These are phyloP conservation scores for Saccostrea echinata DNA, from an alignment of 1,140 invertebrate species.

Conservation along the genomic window DNA sequence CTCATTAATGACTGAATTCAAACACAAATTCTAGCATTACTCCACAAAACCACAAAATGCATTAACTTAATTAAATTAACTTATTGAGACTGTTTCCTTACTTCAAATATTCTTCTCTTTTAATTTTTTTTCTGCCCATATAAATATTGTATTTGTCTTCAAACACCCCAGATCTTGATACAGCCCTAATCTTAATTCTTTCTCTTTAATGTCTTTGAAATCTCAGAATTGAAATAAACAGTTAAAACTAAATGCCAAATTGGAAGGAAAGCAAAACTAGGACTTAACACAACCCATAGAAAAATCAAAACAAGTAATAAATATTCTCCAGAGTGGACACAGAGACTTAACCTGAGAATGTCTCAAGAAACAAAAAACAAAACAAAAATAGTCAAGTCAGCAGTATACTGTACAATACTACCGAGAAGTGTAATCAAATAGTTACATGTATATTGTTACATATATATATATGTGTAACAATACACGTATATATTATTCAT, in stretches of 20 bases:
- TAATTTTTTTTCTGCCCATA: not conserved
- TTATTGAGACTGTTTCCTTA: not conserved
- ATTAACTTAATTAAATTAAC: not conserved
- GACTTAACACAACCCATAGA: not conserved
- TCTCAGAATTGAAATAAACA: not conserved
- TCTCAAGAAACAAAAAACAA: too few relatives aligned
- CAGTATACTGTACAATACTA: too few relatives aligned
- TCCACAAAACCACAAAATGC: not conserved
- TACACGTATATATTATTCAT: too few relatives aligned
- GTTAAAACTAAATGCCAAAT: conserved; percentile 7
- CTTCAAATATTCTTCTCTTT: not conserved
- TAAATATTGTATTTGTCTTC: not conserved
- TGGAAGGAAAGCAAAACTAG: not conserved
- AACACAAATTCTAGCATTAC: not conserved
- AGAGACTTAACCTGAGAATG: too few relatives aligned
- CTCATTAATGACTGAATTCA: not conserved
- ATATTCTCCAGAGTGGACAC: not conserved
- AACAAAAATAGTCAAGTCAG: too few relatives aligned
- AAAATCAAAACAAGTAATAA: not conserved
- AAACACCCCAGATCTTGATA: not conserved
- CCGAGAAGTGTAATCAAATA: too few relatives aligned
- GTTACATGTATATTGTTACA: too few relatives aligned
- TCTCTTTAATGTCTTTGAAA: not conserved
- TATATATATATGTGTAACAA: too few relatives aligned
- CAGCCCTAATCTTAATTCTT: not conserved